phyloP scores from a whole-genome alignment of 2,113 vertebrate genomes.

The Sphaerodactylus townsendi region DNA sequence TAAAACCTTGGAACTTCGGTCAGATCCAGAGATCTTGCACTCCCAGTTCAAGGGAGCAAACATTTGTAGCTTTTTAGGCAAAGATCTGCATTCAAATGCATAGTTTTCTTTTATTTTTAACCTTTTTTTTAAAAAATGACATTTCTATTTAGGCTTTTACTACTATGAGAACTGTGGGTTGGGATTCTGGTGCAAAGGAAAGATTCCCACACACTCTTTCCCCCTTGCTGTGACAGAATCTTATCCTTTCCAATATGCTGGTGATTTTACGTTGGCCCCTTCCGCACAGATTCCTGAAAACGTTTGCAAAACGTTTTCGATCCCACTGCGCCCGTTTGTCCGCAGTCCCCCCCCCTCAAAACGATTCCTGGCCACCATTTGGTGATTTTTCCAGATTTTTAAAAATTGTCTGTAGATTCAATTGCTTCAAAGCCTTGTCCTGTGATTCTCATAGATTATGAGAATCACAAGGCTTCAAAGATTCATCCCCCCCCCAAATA shows the following conservation, averaged over 20 bases:
- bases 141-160: neutral
- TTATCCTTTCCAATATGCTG: neutral
- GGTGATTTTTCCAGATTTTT: too few relatives aligned
- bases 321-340: too few relatives aligned
- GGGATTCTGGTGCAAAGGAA: neutral
- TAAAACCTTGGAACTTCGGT: neutral
- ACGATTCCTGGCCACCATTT: too few relatives aligned
- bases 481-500: too few relatives aligned
- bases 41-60: neutral
- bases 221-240: neutral
- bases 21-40: neutral
- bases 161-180: neutral
- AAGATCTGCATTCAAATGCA: neutral
- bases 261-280: neutral
- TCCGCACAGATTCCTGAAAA: too few relatives aligned
- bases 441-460: too few relatives aligned
- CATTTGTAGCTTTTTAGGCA: neutral
- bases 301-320: too few relatives aligned
- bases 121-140: neutral
- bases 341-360: too few relatives aligned
- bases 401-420: too few relatives aligned
- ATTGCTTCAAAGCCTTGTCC: too few relatives aligned
- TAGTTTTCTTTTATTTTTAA: neutral
- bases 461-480: too few relatives aligned
- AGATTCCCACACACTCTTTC: neutral